Evolutionary conservation across 2,888 invertebrate genomes (phyloP).

Genomic region (Pheosia tremula): DNA sequence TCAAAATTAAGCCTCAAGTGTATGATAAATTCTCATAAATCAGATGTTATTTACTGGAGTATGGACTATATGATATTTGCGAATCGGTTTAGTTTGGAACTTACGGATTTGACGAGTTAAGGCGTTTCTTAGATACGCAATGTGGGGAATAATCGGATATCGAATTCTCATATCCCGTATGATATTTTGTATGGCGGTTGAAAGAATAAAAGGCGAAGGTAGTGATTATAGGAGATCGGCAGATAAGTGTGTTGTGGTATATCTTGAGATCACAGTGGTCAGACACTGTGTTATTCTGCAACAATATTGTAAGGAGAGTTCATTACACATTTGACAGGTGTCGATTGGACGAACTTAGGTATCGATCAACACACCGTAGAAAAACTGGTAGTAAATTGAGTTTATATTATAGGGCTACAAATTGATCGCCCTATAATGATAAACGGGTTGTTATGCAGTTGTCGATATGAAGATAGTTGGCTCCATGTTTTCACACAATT

Average conservation of each 20-base stretch:
- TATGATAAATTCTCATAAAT: constrained; percentile 84
- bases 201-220: constrained; percentile 57
- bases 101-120: constrained; percentile 63
- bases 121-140: constrained; percentile 57
- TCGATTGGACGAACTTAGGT: background rate
- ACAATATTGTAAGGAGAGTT: constrained; percentile 21
- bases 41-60: constrained; percentile 81
- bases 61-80: constrained; percentile 80
- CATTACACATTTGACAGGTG: constrained; percentile 15
- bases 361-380: background rate
- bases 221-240: constrained; percentile 51
- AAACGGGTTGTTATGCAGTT: constrained; percentile 27
- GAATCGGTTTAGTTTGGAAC: constrained; percentile 75
- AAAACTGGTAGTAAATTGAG: constrained; percentile 1
- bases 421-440: constrained; percentile 1
- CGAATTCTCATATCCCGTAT: constrained; percentile 63
- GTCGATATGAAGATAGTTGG: constrained; percentile 50
- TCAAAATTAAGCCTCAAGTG: constrained; percentile 83
- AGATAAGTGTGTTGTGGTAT: constrained; percentile 45
- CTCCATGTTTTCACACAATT: constrained; percentile 64
- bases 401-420: background rate
- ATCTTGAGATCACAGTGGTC: constrained; percentile 26
- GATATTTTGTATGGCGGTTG: constrained; percentile 52
- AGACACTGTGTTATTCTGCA: constrained; percentile 16
- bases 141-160: constrained; percentile 69